Evolutionary conservation across 1,140 invertebrate species (phyloP).

Genomic region (Luehdorfia chinensis): DNA sequence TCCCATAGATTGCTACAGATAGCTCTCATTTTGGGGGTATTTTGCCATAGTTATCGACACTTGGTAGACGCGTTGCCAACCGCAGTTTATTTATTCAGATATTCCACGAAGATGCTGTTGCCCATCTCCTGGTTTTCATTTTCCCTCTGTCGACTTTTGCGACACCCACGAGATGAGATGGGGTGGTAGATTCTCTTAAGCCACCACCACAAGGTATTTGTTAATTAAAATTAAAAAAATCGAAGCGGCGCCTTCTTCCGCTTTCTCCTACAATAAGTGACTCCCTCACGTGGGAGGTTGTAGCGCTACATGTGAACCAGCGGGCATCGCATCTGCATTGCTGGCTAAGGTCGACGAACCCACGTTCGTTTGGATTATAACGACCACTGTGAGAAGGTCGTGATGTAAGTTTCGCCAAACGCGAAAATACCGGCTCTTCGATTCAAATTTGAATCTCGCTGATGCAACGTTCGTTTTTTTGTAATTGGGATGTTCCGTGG

Average conservation of each 20-base stretch:
- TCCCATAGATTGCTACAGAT: no score
- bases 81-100: no score
- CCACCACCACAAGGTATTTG: constrained; percentile 2
- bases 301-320: constrained; percentile 61
- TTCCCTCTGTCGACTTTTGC: no score
- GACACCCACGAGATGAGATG: no score
- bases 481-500: background rate
- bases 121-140: no score
- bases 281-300: constrained; percentile 62
- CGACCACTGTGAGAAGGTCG: constrained; percentile 57
- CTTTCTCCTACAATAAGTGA: constrained; percentile 23
- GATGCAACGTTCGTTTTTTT: constrained; percentile 4
- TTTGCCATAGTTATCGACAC: no score
- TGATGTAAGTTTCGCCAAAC: constrained; percentile 55
- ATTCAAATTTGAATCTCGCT: constrained; percentile 27
- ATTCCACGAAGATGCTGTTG: no score
- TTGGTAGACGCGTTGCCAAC: no score
- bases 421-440: constrained; percentile 43
- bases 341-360: constrained; percentile 42
- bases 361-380: constrained; percentile 39
- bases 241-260: constrained; percentile 14
- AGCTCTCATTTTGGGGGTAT: no score
- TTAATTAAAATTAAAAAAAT: background rate
- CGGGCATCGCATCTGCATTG: constrained; percentile 65
- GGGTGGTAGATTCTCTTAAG: no score